These are phyloP conservation scores for Pollenia angustigena DNA, from an alignment of 2,888 invertebrate species.

Conservation along the genomic window DNA sequence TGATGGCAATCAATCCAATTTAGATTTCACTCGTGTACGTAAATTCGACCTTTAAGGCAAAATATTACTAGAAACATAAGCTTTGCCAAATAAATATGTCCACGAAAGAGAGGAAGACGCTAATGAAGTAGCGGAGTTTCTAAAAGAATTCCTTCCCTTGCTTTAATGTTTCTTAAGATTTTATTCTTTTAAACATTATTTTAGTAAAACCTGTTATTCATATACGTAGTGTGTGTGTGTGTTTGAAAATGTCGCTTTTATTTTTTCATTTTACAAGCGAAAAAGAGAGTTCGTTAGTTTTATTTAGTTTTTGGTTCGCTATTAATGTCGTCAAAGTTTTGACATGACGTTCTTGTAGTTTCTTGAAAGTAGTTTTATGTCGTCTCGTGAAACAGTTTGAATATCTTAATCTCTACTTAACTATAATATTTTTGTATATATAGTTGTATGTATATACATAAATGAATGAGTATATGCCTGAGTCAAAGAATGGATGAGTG, in stretches of 20 bases:
- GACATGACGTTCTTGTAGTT: constrained; percentile 79
- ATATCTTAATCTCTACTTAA: constrained; percentile 69
- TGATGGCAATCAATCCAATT: too few species aligned
- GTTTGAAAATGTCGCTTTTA: constrained; percentile 40
- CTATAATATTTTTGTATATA: constrained; percentile 11
- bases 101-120: too few species aligned
- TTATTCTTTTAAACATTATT: constrained; percentile 22
- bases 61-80: too few species aligned
- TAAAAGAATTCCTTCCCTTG: constrained; percentile 24
- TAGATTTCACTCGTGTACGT: too few species aligned
- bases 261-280: constrained; percentile 35
- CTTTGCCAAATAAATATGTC: too few species aligned
- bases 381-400: constrained; percentile 72
- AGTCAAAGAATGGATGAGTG: neutral
- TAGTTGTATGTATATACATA: constrained; percentile 25
- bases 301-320: constrained; percentile 62
- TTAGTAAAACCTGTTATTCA: constrained; percentile 22
- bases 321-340: constrained; percentile 80
- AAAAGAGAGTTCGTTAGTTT: constrained; percentile 63
- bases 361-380: constrained; percentile 82
- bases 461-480: constrained; percentile 16
- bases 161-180: constrained; percentile 32
- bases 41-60: too few species aligned
- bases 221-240: constrained; percentile 1
- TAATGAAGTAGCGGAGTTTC: too few species aligned